Evolutionary conservation across 2,888 invertebrate genomes (phyloP), one percentile per base, ranked within the genome.

Genomic region (Aquatica leii): DNA sequence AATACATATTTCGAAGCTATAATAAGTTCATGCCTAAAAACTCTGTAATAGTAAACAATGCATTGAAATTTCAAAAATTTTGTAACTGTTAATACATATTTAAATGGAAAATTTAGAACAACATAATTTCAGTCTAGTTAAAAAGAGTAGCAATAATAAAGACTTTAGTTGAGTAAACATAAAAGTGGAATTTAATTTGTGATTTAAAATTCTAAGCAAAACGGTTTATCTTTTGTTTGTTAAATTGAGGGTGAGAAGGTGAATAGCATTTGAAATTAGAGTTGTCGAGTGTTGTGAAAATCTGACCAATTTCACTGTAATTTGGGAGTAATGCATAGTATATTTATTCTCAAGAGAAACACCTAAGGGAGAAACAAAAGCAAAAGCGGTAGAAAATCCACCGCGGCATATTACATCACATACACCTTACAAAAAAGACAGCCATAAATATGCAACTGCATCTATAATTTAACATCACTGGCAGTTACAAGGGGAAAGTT

Each of bases 391-490:
- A 49, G 34, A 63, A 65, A 71, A 68, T 71, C 69, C 70, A 66
- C 68, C 66, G 62, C 67, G 71, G 73, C 73, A 70, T 67, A 74
- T 73, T 73, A 74, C 71, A 64, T 69, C 68, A 71, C 70, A 71
- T 69, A 70, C 73, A 76, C 74, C 73, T 73, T 72, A 74, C 59
- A 74, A 76, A 76, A 76, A 76, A 73, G 74, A 74, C 74, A 73
- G 70, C 74, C 69, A 77, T 78, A 78, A 78, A 78, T 76, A 76
- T 74, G 71, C 72, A 71, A 68, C 68, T 72, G 72, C 76, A 78
- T 78, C 72, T 78, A 78, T 78, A 79, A 79, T 79, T 78, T 75
- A 78, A 73, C 60, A 73, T 69, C 70, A 70, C 70, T 72, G 72
- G 73, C 73, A 71, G 73, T 70, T 70, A 73, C 70, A 67, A 69